These are phyloP conservation scores for Scylla paramamosain DNA, from an alignment of 1,140 invertebrate species.

Conservation along the genomic window DNA sequence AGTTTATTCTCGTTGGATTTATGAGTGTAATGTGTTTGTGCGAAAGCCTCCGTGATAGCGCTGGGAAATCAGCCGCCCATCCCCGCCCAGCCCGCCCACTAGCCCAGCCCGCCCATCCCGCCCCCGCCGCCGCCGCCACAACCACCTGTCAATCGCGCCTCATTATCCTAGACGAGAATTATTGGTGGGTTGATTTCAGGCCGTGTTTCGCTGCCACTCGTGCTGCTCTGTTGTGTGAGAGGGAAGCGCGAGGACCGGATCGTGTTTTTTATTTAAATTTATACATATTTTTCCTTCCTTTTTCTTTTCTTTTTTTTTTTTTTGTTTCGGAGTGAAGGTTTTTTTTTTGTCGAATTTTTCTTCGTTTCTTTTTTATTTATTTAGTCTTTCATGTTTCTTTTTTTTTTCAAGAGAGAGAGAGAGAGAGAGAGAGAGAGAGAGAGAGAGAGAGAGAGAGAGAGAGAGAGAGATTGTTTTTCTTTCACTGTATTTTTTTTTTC, in stretches of 20 bases:
- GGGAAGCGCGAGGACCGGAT: neutral
- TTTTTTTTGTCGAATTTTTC: neutral
- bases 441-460: too few relatives aligned
- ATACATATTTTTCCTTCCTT: neutral
- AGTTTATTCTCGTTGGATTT: constrained; percentile 25
- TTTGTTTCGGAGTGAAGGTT: neutral
- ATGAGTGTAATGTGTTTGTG: constrained; percentile 44
- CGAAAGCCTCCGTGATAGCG: neutral
- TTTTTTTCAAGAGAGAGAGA: too few relatives aligned
- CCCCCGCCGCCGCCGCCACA: neutral
- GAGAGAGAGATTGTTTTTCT: neutral
- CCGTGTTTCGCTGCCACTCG: neutral
- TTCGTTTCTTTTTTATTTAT: neutral
- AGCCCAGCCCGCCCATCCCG: neutral
- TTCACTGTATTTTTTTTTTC: neutral
- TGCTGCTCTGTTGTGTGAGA: neutral
- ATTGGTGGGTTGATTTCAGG: neutral
- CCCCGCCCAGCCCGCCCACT: neutral
- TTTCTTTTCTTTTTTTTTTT: neutral
- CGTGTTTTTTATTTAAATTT: neutral
- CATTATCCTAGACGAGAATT: constrained; percentile 4
- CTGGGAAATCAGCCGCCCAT: neutral
- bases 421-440: too few relatives aligned
- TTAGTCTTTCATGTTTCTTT: too few relatives aligned
- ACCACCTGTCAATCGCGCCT: neutral